Conservation (phyloP, 92 coral and sea anemone genomes). For the Actinostola sp. region DNA sequence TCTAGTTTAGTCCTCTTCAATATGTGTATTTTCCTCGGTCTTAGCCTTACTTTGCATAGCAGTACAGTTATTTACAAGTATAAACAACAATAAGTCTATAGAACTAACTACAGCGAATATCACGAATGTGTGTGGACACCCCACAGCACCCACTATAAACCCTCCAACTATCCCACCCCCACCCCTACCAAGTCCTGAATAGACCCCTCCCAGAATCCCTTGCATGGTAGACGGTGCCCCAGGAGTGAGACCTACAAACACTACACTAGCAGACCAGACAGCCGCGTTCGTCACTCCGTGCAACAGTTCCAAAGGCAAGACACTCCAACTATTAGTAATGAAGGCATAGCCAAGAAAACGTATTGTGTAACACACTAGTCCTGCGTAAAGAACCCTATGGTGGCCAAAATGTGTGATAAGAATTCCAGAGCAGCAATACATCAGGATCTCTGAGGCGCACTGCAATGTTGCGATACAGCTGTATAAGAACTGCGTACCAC, state of each 20-base stretch:
- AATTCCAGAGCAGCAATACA: slow-evolving; percentile 66
- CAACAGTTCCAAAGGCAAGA: slow-evolving; percentile 82
- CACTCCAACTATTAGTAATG: slow-evolving; percentile 84
- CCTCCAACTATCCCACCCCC: slow-evolving; percentile 94
- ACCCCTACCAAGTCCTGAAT: slow-evolving; percentile 91
- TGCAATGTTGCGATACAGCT: slow-evolving; percentile 83
- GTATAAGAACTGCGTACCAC: slow-evolving; percentile 92
- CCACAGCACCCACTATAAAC: slow-evolving; percentile 69
- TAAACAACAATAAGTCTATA: slow-evolving; percentile 62
- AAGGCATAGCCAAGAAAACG: slow-evolving; percentile 83
- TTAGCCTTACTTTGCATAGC: not conserved
- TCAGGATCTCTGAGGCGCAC: slow-evolving; percentile 73
- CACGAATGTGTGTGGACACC: slow-evolving; percentile 68
- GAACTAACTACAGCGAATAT: slow-evolving; percentile 68
- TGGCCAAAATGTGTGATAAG: slow-evolving; percentile 76
- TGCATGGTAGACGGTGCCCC: slow-evolving; percentile 90
- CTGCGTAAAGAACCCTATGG: slow-evolving; percentile 69
- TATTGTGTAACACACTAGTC: slow-evolving; percentile 70
- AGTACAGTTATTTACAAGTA: slow-evolving; percentile 59
- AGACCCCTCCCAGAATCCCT: slow-evolving; percentile 84
- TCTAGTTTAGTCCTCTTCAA: too few species aligned
- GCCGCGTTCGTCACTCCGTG: slow-evolving; percentile 90
- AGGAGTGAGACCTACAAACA: slow-evolving; percentile 78
- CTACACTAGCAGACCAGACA: slow-evolving; percentile 96
- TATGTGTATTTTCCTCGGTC: not conserved